phyloP scores from a whole-genome alignment of 2,797 vertebrate genomes.

The Rhinella marina region DNA sequence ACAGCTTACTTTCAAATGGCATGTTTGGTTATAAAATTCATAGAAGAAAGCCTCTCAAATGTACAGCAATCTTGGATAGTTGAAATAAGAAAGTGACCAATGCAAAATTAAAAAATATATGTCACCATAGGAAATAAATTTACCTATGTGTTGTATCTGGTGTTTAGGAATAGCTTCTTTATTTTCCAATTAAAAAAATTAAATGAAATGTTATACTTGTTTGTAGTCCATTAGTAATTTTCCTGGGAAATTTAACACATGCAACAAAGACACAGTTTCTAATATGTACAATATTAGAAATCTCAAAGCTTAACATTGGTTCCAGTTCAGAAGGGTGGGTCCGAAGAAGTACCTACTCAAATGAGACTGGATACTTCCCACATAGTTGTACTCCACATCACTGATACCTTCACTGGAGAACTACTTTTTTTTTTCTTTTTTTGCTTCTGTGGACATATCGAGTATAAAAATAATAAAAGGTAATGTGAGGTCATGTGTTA shows the following conservation, averaged over 20 bases:
- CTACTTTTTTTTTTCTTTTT: constrained; percentile 43
- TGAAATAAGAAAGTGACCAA: constrained; percentile 53
- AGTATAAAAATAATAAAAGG: constrained; percentile 64
- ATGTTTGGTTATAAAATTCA: constrained; percentile 52
- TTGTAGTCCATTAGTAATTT: constrained; percentile 62
- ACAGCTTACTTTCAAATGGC: constrained; percentile 65
- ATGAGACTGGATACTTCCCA: constrained; percentile 8
- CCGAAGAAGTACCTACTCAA: background rate
- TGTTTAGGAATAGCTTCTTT: constrained; percentile 25
- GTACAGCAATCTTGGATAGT: constrained; percentile 38
- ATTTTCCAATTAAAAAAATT: constrained; percentile 35
- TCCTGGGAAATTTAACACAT: constrained; percentile 66
- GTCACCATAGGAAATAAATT: constrained; percentile 17
- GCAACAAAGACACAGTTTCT: constrained; percentile 66
- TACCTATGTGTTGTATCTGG: constrained; percentile 29
- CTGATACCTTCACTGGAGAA: background rate
- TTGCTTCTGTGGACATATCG: constrained; percentile 63
- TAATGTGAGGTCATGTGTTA: constrained; percentile 67
- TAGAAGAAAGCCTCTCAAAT: constrained; percentile 37
- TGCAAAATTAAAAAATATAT: constrained; percentile 24
- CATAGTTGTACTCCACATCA: constrained; percentile 15
- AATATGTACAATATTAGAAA: constrained; percentile 66
- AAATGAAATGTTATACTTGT: constrained; percentile 58
- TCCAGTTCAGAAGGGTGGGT: constrained; percentile 9
- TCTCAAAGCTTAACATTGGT: constrained; percentile 65